phyloP scores from a whole-genome alignment of 2,113 vertebrate species.

The Entosphenus tridentatus region DNA sequence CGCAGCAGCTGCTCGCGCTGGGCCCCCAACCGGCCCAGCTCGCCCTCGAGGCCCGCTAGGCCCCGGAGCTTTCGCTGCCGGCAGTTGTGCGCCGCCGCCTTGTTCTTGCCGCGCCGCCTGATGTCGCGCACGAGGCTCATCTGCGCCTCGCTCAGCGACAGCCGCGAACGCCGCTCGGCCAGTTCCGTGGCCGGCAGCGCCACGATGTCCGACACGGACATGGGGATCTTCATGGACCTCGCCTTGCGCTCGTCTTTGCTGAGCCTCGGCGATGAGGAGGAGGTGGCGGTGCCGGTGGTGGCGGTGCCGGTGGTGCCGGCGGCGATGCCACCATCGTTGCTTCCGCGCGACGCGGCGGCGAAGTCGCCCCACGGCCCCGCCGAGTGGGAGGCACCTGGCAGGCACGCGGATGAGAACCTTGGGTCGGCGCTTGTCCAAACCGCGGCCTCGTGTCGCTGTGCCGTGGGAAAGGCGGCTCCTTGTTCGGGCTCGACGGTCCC shows the following conservation, averaged over 20 bases:
- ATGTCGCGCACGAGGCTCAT: constrained; percentile 59
- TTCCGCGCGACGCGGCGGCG: no score
- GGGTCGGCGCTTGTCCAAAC: no score
- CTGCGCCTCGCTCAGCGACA: constrained; percentile 37
- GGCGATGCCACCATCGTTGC: no score
- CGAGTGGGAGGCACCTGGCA: no score
- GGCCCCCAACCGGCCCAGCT: constrained; percentile 30
- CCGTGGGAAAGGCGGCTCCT: no score
- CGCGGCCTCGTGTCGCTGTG: no score
- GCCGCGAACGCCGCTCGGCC: constrained; percentile 47
- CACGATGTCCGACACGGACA: constrained; percentile 46
- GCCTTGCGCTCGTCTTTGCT: constrained; percentile 44
- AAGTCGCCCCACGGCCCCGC: no score
- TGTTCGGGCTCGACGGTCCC: no score
- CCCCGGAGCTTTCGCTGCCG: constrained; percentile 60
- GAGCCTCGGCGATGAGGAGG: constrained; percentile 20
- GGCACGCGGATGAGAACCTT: no score
- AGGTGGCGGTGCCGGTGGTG: no score
- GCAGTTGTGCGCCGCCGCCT: constrained; percentile 70
- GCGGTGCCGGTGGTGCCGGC: no score
- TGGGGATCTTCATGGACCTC: constrained; percentile 46
- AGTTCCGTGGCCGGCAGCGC: constrained; percentile 65
- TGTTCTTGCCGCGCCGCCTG: constrained; percentile 59
- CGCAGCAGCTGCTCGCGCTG: constrained; percentile 33
- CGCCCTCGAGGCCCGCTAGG: constrained; percentile 42